Percentiles rank a stretch among this genome's conserved stretches.
Evolutionary conservation across 1,140 invertebrate species (phyloP).

Genomic region (Anthonomus grandis): DNA sequence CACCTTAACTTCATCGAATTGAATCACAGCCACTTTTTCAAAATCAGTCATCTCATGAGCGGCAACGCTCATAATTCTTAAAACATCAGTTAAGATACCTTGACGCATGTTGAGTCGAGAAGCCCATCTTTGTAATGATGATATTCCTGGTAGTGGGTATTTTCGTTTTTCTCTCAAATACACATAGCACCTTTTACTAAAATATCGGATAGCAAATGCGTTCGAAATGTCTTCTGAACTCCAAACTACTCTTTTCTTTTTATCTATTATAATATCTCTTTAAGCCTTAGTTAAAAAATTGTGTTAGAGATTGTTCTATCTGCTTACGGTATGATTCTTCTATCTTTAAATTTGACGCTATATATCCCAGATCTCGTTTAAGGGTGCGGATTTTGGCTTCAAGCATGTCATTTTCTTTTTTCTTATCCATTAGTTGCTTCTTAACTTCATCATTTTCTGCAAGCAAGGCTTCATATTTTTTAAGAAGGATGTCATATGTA

Average conservation of each 20-base stretch:
- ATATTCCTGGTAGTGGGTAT: too few species aligned
- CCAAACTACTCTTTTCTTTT: background rate
- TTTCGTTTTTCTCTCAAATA: too few species aligned
- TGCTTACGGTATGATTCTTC: background rate
- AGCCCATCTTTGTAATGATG: conserved; percentile 27
- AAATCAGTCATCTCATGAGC: conserved; percentile 13
- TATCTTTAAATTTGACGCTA: background rate
- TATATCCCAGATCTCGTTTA: too few species aligned
- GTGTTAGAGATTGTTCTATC: background rate
- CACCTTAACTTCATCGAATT: conserved; percentile 43
- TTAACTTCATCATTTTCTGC: background rate
- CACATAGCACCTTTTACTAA: conserved; percentile 21
- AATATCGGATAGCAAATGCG: conserved; percentile 25
- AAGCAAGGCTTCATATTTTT: background rate
- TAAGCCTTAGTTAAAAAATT: too few species aligned
- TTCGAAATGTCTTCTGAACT: background rate
- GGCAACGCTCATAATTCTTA: conserved; percentile 23
- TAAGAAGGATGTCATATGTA: background rate
- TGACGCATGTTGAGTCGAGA: conserved; percentile 22
- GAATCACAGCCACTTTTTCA: conserved; percentile 38
- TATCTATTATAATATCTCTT: too few species aligned
- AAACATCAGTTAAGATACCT: conserved; percentile 25
- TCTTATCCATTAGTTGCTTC: too few species aligned
- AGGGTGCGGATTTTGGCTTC: background rate
- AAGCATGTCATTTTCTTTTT: background rate